These are phyloP conservation scores for Scalopus aquaticus DNA, from an alignment of 2,113 vertebrate genomes.

Conservation along the genomic window DNA sequence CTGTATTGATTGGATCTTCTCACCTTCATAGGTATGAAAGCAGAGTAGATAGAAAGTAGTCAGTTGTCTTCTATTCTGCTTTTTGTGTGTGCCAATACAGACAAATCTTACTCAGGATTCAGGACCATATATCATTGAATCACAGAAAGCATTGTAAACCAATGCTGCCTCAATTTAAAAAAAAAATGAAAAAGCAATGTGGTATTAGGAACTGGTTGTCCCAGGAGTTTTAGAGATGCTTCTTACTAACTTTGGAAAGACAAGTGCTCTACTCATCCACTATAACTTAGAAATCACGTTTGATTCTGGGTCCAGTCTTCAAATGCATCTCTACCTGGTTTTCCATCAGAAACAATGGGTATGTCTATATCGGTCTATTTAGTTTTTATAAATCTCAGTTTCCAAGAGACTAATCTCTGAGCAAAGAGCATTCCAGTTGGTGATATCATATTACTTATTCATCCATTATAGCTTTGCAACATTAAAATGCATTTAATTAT, in stretches of 20 bases:
- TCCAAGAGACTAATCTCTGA: conserved; percentile 2
- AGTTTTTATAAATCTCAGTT: neutral
- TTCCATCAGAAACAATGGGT: neutral
- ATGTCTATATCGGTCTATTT: conserved; percentile 19
- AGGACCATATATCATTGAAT: neutral
- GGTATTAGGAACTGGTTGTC: neutral
- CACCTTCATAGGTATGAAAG: neutral
- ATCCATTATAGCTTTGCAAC: neutral
- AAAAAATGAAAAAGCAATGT: neutral
- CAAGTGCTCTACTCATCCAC: neutral
- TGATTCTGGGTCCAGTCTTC: neutral
- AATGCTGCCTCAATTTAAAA: too few species aligned
- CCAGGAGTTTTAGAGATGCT: neutral
- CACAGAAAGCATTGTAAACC: too few species aligned
- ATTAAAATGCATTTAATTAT: neutral
- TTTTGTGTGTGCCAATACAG: neutral
- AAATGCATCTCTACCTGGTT: neutral
- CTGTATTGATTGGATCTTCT: neutral
- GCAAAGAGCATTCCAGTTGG: neutral
- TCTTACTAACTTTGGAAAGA: neutral
- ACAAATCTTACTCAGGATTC: neutral
- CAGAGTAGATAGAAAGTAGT: neutral
- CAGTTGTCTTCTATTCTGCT: neutral
- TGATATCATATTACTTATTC: neutral
- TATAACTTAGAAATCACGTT: neutral